Evolutionary conservation across 2,113 vertebrate species (phyloP), one percentile per base, ranked within the genome.

Genomic region (Genyomyrus donnyi): DNA sequence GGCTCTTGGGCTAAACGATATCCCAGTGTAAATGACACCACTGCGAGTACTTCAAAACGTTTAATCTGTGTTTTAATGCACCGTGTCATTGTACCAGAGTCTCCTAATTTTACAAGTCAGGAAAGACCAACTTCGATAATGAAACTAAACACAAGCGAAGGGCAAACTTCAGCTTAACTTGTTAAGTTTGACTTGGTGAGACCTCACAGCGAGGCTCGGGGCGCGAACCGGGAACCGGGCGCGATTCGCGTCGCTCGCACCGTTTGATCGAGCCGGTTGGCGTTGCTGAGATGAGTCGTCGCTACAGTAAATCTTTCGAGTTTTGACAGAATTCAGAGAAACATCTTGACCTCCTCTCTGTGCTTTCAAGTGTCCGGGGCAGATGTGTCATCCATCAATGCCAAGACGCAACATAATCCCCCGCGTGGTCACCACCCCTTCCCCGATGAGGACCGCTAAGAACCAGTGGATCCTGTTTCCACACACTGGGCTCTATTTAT

Each of bases 361-460:
- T 91, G 93, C 93, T 95, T 93, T 95, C 93, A 94, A 94, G 93
- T 94, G 94, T 91, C 92, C 86, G 91, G 91, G 93, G 93, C 94
- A 95, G 93, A 95, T 94, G 94, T 90, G 91, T 92, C 94, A 95
- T 96, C 95, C 90, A 95, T 96, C 96, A 96, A 93, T 95, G 93
- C 93, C 62, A 93, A 91, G 94, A 93, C 92, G 91, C 88, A 58
- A 85, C 90, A 92, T 93, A 94, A 94, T 93, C 93, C 93, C 93
- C 94, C 92, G 92, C 92, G 92, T 92, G 94, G 92, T 90, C 87
- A 27, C 21, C 90, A 58, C 92, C 94, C 93, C 90, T 53, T 45
- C 35, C 90, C 45, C 85, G 45, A 52, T 87, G 49, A 52, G 48
- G 21, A 35, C 17, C 27, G 35, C 31, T 27, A 48, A 89, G 87